A percentile compares a stretch with the other conserved stretches of the same genome.
Conservation (phyloP, 2,797 vertebrate species). For the Sebastes cheni region DNA sequence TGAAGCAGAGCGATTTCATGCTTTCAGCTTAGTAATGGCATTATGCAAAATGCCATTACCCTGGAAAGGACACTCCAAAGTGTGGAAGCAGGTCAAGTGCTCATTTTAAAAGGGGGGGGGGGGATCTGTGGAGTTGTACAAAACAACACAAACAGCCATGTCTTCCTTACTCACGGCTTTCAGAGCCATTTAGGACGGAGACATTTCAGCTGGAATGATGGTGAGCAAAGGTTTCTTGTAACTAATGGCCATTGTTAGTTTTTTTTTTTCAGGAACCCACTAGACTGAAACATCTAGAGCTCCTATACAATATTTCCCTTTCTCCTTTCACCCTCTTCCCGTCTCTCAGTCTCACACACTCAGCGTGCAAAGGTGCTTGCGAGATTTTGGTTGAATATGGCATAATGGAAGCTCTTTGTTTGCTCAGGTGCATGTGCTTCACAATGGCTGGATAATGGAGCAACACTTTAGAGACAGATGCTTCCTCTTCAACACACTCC, state of each 20-base stretch:
- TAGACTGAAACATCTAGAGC: slow-evolving; percentile 50
- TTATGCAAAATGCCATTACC: slow-evolving; percentile 82
- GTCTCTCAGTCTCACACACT: slow-evolving; percentile 44
- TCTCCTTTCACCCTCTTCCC: slow-evolving; percentile 42
- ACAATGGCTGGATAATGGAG: slow-evolving; percentile 78
- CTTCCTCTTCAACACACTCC: slow-evolving; percentile 78
- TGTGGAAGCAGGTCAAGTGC: slow-evolving; percentile 76
- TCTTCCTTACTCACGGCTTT: slow-evolving; percentile 37
- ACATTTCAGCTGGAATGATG: slow-evolving; percentile 49
- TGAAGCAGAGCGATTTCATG: slow-evolving; percentile 77
- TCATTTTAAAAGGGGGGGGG: slow-evolving; percentile 65
- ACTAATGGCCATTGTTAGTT: slow-evolving; percentile 67
- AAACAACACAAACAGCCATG: slow-evolving; percentile 55
- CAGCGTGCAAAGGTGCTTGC: slow-evolving; percentile 48
- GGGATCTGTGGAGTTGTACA: slow-evolving; percentile 55
- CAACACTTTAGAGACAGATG: slow-evolving; percentile 82
- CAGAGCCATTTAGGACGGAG: slow-evolving; percentile 54
- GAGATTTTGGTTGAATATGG: slow-evolving; percentile 67
- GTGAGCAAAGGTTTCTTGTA: slow-evolving; percentile 55
- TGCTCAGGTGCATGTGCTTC: slow-evolving; percentile 79
- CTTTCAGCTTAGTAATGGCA: slow-evolving; percentile 81
- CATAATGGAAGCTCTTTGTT: slow-evolving; percentile 81
- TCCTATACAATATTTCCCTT: slow-evolving; percentile 61
- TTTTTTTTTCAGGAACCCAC: slow-evolving; percentile 60
- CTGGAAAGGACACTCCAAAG: slow-evolving; percentile 76